These are phyloP conservation scores for Polyergus mexicanus DNA, from an alignment of 1,140 invertebrate genomes.

Conservation along the genomic window DNA sequence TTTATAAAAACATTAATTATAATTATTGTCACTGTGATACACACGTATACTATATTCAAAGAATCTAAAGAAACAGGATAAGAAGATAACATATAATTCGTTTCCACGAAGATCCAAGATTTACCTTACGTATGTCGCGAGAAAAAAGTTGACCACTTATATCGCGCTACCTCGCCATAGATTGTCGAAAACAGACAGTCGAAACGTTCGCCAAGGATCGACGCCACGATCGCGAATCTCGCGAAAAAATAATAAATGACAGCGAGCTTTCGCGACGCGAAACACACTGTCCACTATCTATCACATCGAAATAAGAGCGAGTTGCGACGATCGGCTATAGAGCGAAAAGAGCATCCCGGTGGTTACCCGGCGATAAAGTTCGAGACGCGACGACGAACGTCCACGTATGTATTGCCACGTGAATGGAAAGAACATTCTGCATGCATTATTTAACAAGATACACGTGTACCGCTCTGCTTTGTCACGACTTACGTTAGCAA, in stretches of 20 bases:
- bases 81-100: not conserved
- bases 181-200: not conserved
- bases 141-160: not conserved
- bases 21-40: not conserved
- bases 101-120: not conserved
- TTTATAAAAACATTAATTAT: not conserved
- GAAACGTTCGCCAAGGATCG: not conserved
- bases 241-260: not conserved
- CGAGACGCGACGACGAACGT: constrained; percentile 44
- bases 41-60: not conserved
- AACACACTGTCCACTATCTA: not conserved
- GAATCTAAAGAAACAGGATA: not conserved
- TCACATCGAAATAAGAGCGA: constrained; percentile 34
- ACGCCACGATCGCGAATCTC: not conserved
- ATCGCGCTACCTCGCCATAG: not conserved
- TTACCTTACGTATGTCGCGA: constrained; percentile 2
- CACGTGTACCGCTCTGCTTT: constrained; percentile 77
- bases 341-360: not conserved
- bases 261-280: not conserved
- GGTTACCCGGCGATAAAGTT: not conserved
- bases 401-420: constrained; percentile 78
- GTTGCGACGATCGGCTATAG: constrained; percentile 17
- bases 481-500: constrained; percentile 43
- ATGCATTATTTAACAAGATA: constrained; percentile 86
- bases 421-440: constrained; percentile 65